A percentile compares a stretch with the other conserved stretches of the same genome.
Conservation (phyloP, 2,113 vertebrate genomes). For the Carassius gibelio region DNA sequence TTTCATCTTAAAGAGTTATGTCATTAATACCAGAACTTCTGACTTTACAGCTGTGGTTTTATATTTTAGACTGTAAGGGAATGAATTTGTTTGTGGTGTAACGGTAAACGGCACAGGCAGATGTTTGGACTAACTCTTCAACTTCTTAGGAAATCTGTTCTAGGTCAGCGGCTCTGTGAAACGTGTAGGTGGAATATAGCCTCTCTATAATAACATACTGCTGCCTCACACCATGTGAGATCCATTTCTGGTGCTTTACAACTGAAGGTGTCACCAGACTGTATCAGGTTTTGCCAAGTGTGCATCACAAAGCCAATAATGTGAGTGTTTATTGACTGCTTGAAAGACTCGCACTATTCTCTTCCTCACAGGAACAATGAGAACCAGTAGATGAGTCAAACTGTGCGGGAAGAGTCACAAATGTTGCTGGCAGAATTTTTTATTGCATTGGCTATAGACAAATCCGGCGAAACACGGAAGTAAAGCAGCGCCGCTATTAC, state of each 20-base stretch:
- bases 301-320: constrained; percentile 18
- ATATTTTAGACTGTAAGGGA: constrained; percentile 8
- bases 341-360: background rate
- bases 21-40: background rate
- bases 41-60: constrained; percentile 27
- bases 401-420: background rate
- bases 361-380: background rate
- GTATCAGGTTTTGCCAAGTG: constrained; percentile 34
- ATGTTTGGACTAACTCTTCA: constrained; percentile 50
- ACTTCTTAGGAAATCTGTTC: constrained; percentile 21
- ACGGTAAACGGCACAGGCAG: constrained; percentile 38
- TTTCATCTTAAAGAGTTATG: background rate
- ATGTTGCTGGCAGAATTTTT: background rate
- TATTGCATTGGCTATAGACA: too few relatives aligned
- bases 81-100: constrained; percentile 36
- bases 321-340: constrained; percentile 21
- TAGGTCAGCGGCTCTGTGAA: constrained; percentile 46
- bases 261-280: constrained; percentile 9
- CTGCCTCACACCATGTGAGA: constrained; percentile 12
- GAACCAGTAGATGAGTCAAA: constrained; percentile 5
- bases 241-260: constrained; percentile 23
- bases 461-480: too few relatives aligned
- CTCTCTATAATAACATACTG: background rate
- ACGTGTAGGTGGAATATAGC: constrained; percentile 16
- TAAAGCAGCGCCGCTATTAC: too few relatives aligned